Evolutionary conservation across 2,888 invertebrate genomes (phyloP).

Genomic region (Papilio protenor): DNA sequence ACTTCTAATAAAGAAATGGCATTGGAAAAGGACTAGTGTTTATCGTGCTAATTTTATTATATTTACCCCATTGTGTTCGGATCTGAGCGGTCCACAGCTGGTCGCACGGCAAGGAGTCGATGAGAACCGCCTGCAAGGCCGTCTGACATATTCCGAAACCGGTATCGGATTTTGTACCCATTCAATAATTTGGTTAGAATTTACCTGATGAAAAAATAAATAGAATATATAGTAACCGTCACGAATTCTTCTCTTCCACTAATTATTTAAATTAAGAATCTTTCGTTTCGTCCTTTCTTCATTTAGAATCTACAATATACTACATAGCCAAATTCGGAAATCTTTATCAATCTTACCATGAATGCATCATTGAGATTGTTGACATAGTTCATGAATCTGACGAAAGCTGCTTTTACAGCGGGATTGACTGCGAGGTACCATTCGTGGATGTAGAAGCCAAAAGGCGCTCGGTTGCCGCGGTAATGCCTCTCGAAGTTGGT

Average conservation of each 20-base stretch:
- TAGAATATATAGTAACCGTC: too few species aligned
- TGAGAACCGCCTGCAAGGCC: conserved; percentile 52
- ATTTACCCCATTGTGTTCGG: conserved; percentile 56
- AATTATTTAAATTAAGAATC: too few species aligned
- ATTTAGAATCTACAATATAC: background rate
- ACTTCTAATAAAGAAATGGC: too few species aligned
- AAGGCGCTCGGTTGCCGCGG: conserved; percentile 86
- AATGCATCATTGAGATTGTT: conserved; percentile 83
- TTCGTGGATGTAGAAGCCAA: conserved; percentile 87
- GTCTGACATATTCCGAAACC: conserved; percentile 60
- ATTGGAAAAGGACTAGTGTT: conserved; percentile 3
- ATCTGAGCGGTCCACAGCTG: conserved; percentile 54
- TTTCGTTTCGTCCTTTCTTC: background rate
- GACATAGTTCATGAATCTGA: conserved; percentile 83
- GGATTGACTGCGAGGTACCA: conserved; percentile 81
- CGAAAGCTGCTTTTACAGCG: conserved; percentile 77
- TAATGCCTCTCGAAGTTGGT: conserved; percentile 87
- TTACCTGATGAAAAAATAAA: conserved; percentile 63
- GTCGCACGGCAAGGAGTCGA: conserved; percentile 49
- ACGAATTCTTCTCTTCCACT: too few species aligned
- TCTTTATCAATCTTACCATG: conserved; percentile 66
- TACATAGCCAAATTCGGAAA: background rate
- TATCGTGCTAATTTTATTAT: too few species aligned
- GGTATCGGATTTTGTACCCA: conserved; percentile 83
- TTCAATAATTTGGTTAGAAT: conserved; percentile 75